Evolutionary conservation across 2,113 vertebrate genomes (phyloP), one percentile per base, ranked within the genome.

Genomic region (Erpornis zantholeuca): DNA sequence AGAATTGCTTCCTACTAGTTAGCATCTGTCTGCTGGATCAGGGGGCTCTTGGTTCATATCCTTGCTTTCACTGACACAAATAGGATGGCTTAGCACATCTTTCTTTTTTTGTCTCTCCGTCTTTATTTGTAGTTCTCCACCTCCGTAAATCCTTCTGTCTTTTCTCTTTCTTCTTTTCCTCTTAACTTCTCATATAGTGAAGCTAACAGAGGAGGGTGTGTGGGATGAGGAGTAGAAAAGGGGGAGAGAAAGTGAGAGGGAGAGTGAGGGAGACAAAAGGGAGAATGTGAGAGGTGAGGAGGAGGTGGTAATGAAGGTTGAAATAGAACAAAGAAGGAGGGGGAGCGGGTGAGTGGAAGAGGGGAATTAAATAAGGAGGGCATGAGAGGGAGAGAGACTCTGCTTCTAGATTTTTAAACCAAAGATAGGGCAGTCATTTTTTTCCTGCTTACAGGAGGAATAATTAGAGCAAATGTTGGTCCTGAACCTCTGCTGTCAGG

Each of bases 281-380:
- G 68, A 96, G 71, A 94, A 88, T 83, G 75, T 77, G 94, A 96
- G 92, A 93, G 86, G 88, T 96, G 90, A 95, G 82, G 94, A 90
- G 93, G 92, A 93, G 96, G 94, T 96, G 93, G 90, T 94, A 82
- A 95, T 94, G 92, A 90, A 92, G 86, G 88, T 93, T 76, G 82
- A 95, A 96, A 94, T 96, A 95, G 96, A 96, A 96, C 82, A 97
- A 96, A 96, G 79, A 59, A 95, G 72, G 71, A 90, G 90, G 82
- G 90, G 86, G 86, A 90, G 52, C 12, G 0, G 36, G 59, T 76
- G 54, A 90, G 87, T 72, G 52, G 57, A 94, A 93, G 29, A n/a
- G 53, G 64, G 70, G 68, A 87, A 65, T 96, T 75, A 84, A 96
- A 83, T 94, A 88, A 92, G 82, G 68, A 90, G 69, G 44, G 44